These are phyloP conservation scores for Regulus satrapa DNA, from an alignment of 2,113 vertebrate species.

Conservation along the genomic window DNA sequence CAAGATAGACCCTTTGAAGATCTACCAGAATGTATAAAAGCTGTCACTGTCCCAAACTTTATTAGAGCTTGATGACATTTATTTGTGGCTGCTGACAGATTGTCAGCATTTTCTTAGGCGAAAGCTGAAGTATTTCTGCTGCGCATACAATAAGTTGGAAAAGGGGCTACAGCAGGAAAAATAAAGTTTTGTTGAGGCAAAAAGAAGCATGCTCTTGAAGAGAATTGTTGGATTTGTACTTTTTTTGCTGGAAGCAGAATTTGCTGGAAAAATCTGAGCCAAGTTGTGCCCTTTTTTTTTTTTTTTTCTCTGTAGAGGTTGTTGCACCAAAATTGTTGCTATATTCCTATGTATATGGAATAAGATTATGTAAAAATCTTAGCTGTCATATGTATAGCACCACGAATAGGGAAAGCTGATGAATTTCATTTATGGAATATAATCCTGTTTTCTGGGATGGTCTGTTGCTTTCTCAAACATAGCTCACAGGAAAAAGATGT, in stretches of 20 bases:
- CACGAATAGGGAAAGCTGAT: background rate
- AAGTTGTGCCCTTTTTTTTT: background rate
- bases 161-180: background rate
- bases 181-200: background rate
- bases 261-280: background rate
- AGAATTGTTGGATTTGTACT: background rate
- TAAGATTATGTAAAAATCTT: background rate
- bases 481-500: background rate
- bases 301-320: background rate
- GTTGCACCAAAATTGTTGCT: background rate
- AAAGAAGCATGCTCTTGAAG: background rate
- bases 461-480: background rate
- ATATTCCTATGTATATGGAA: background rate
- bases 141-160: background rate
- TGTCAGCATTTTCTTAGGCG: background rate
- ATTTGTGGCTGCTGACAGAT: background rate
- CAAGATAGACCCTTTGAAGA: background rate
- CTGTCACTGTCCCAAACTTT: background rate
- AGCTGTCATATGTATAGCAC: background rate
- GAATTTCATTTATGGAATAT: background rate
- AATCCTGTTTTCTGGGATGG: background rate
- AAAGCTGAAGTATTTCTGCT: background rate
- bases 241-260: background rate
- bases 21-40: background rate
- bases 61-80: background rate